Conservation (phyloP, 2,797 vertebrate genomes). For the Alcedo quadribrachys region DNA sequence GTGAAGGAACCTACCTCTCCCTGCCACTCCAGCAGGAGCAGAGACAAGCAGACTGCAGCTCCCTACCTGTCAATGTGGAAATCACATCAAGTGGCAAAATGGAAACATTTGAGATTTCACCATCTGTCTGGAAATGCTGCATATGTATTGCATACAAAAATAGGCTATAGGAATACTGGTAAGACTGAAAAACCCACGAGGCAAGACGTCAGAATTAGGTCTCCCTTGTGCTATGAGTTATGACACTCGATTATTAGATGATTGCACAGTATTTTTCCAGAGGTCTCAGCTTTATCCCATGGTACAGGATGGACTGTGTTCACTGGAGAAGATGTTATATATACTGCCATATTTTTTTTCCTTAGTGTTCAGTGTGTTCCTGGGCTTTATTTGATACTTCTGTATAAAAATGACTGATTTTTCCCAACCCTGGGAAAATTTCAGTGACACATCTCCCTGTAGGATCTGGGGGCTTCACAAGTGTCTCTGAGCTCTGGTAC, state of each 20-base stretch:
- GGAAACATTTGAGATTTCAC: slow-evolving; percentile 43
- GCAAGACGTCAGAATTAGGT: slow-evolving; percentile 16
- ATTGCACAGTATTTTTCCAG: not conserved
- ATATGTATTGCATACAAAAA: slow-evolving; percentile 8
- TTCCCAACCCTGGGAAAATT: not conserved
- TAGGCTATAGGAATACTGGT: not conserved
- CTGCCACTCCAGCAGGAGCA: not conserved
- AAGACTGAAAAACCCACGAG: slow-evolving; percentile 9
- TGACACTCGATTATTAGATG: not conserved
- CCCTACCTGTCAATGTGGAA: slow-evolving; percentile 8
- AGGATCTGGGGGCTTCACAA: not conserved
- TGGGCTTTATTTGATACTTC: not conserved
- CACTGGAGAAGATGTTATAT: not conserved
- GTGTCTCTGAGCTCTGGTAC: not conserved
- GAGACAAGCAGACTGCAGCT: not conserved
- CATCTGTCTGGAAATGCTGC: slow-evolving; percentile 42
- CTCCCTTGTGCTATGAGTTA: not conserved
- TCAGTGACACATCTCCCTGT: not conserved
- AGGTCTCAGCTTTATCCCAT: not conserved
- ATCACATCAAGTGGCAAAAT: not conserved
- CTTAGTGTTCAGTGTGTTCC: not conserved
- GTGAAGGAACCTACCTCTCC: not conserved
- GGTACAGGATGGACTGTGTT: not conserved
- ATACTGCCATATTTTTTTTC: not conserved
- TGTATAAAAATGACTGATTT: not conserved